Evolutionary conservation across 2,113 vertebrate species (phyloP).

Genomic region (Poeciliopsis retropinna): DNA sequence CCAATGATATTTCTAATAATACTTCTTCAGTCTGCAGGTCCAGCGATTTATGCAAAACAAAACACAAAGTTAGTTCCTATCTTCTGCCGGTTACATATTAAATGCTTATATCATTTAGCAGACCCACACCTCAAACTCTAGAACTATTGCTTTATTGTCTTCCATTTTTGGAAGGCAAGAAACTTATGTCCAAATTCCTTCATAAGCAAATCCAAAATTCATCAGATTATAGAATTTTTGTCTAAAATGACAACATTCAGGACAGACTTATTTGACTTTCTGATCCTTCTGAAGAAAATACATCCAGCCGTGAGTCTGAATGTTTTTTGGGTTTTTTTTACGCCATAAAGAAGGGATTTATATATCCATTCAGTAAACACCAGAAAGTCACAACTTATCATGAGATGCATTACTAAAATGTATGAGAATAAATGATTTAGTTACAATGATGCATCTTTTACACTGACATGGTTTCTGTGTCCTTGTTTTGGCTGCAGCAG

Average conservation of each 20-base stretch:
- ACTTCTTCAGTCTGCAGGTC: neutral
- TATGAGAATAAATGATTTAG: neutral
- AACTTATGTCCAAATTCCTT: neutral
- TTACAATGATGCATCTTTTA: constrained; percentile 8
- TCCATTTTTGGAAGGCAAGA: neutral
- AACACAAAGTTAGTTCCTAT: neutral
- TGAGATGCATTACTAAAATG: neutral
- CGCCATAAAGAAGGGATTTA: too few relatives aligned
- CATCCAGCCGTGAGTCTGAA: too few relatives aligned
- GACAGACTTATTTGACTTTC: neutral
- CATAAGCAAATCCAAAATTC: neutral
- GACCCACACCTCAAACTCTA: neutral
- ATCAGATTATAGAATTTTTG: neutral
- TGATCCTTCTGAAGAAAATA: neutral
- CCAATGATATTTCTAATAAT: too few relatives aligned
- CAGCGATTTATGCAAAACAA: neutral
- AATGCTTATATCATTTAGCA: neutral
- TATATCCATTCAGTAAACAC: too few relatives aligned
- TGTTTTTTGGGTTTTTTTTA: too few relatives aligned
- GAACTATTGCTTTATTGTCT: neutral
- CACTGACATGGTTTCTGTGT: constrained; percentile 31
- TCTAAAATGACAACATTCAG: neutral
- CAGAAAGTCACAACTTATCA: too few relatives aligned
- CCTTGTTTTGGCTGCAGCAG: constrained; percentile 27
- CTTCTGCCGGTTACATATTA: neutral